Percentiles rank a stretch among this genome's conserved stretches.
Conservation (phyloP, 1,140 invertebrate species). For the Pteromalus puparum region DNA sequence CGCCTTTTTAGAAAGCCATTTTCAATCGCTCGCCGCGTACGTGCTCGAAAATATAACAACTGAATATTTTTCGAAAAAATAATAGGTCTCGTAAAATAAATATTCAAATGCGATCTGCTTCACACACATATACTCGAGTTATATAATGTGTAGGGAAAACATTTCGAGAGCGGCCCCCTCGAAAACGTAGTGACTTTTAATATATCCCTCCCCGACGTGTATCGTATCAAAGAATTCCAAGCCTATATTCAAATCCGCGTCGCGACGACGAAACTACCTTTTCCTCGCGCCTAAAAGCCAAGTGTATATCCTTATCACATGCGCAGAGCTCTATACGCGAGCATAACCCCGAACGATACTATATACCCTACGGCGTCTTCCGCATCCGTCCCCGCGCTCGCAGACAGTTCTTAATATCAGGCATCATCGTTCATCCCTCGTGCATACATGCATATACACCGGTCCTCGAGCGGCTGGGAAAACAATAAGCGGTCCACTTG, state of each 20-base stretch:
- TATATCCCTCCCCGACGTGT: constrained; percentile 6
- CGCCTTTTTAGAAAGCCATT: constrained; percentile 39
- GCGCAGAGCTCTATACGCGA: constrained; percentile 39
- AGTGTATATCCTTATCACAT: constrained; percentile 70
- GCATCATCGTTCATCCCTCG: constrained; percentile 69
- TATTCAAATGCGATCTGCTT: constrained; percentile 29
- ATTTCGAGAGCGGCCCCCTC: not conserved
- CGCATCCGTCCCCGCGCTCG: constrained; percentile 43
- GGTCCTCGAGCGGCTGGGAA: not conserved
- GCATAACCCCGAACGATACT: constrained; percentile 46
- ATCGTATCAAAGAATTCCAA: constrained; percentile 46
- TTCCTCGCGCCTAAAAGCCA: not conserved
- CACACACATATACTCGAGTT: not conserved
- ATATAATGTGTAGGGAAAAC: constrained; percentile 16
- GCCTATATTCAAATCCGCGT: constrained; percentile 43
- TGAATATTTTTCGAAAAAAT: not conserved
- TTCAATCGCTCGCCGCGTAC: constrained; percentile 13
- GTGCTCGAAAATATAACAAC: not conserved
- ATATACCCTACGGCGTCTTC: constrained; percentile 56
- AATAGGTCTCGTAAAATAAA: constrained; percentile 10
- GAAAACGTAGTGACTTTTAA: constrained; percentile 46
- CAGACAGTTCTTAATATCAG: constrained; percentile 69
- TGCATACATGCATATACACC: not conserved
- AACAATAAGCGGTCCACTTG: constrained; percentile 52
- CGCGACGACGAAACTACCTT: constrained; percentile 39